These are phyloP conservation scores for Thinocorus orbignyianus DNA, from an alignment of 2,113 vertebrate species.

Conservation along the genomic window DNA sequence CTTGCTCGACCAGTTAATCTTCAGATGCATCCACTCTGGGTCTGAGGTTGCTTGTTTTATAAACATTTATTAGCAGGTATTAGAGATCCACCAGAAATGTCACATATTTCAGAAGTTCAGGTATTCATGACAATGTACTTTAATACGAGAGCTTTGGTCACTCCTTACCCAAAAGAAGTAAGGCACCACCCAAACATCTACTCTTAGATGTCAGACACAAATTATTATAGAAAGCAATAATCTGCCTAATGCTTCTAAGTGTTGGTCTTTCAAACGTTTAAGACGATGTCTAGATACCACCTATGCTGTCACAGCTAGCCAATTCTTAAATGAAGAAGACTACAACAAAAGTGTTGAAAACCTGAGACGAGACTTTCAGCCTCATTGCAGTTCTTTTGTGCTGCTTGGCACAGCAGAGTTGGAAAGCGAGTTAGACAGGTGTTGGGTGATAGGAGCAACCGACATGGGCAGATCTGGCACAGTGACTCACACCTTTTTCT, in stretches of 20 bases:
- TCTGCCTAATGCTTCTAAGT: neutral
- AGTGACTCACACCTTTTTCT: neutral
- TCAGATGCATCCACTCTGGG: neutral
- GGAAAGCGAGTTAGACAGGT: neutral
- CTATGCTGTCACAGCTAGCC: neutral
- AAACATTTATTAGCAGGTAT: neutral
- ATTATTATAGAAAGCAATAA: neutral
- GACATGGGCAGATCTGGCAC: neutral
- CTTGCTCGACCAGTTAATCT: neutral
- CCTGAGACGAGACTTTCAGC: neutral
- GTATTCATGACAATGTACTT: neutral
- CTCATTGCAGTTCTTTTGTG: neutral
- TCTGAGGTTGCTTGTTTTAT: neutral
- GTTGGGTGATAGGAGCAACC: neutral
- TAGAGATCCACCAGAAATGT: accelerated
- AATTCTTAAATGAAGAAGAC: neutral
- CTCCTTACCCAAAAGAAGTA: neutral
- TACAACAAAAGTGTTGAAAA: neutral
- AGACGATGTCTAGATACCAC: neutral
- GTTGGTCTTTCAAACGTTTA: neutral
- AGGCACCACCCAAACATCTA: neutral
- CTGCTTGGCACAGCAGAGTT: neutral
- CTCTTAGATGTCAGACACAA: neutral
- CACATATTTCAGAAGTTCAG: neutral
- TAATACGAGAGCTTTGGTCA: neutral